phyloP scores from a whole-genome alignment of 2,888 invertebrate genomes.

The Caenorhabditis sinica region DNA sequence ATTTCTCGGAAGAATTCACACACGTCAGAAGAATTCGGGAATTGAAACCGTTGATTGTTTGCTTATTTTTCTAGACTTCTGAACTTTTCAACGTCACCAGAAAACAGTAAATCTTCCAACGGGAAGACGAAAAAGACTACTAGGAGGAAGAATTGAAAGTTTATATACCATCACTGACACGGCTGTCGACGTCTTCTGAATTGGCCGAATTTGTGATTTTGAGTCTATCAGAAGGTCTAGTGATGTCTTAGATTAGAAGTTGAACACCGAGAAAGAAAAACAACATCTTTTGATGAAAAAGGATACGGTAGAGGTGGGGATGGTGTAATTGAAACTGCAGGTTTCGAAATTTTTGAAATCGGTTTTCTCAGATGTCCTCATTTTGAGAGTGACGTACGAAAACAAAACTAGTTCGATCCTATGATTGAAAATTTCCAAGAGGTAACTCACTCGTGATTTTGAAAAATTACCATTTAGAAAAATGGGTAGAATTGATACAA shows the following conservation, averaged over 20 bases:
- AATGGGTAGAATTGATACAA: too few species aligned
- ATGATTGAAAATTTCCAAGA: background rate
- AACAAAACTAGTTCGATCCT: background rate
- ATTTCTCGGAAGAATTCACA: slow-evolving; percentile 12
- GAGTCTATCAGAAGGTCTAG: slow-evolving; percentile 29
- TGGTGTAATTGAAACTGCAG: background rate
- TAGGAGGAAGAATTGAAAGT: background rate
- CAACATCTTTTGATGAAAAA: background rate
- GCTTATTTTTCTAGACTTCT: background rate
- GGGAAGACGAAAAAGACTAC: background rate
- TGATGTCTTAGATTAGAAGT: slow-evolving; percentile 26
- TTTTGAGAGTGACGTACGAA: background rate
- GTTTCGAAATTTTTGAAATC: background rate
- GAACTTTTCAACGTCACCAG: background rate
- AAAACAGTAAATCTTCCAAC: background rate
- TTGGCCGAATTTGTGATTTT: slow-evolving; percentile 51
- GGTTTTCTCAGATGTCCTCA: background rate
- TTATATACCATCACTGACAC: slow-evolving; percentile 27
- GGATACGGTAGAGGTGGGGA: too few species aligned
- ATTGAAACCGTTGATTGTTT: background rate
- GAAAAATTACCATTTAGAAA: slow-evolving; percentile 2
- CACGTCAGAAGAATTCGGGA: slow-evolving; percentile 7
- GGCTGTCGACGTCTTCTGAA: slow-evolving; percentile 6
- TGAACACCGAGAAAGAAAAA: background rate
- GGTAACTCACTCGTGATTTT: background rate